Conservation (phyloP, 2,113 vertebrate genomes). For the Gallinago undulata region DNA sequence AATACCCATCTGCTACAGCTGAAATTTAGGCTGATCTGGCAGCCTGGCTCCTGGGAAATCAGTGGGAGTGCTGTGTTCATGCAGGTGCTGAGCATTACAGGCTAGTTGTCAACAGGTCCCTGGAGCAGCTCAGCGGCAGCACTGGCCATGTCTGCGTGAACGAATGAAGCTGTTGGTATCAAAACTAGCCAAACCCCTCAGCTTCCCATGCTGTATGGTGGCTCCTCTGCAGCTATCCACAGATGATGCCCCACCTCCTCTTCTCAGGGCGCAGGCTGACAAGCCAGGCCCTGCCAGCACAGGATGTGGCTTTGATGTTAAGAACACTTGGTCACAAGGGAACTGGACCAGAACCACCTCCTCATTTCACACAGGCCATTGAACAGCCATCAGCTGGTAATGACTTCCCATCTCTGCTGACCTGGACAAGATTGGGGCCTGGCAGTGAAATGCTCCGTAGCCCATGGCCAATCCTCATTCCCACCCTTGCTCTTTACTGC, state of each 20-base stretch:
- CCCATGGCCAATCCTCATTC: background rate
- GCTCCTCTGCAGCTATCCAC: too few relatives aligned
- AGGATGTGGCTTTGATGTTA: background rate
- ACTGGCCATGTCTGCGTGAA: background rate
- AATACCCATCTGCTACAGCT: background rate
- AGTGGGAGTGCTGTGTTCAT: background rate
- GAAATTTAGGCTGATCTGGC: background rate
- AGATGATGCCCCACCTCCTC: background rate
- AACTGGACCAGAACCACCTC: background rate
- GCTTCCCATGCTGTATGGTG: background rate
- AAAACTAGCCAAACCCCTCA: background rate
- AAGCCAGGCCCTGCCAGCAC: background rate
- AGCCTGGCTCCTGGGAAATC: background rate
- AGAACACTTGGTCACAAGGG: background rate
- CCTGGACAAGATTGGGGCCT: background rate
- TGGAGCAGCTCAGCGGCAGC: background rate
- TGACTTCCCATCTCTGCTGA: background rate
- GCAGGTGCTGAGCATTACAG: fast-evolving
- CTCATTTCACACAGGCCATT: background rate
- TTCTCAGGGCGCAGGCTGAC: background rate
- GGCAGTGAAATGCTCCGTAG: background rate
- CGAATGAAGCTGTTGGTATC: background rate
- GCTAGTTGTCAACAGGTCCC: background rate
- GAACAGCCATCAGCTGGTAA: background rate
- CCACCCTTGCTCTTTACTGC: background rate